Percentiles rank a stretch among this genome's conserved stretches.
Evolutionary conservation across 1,140 invertebrate genomes (phyloP).

Genomic region (Acromyrmex echinatior): DNA sequence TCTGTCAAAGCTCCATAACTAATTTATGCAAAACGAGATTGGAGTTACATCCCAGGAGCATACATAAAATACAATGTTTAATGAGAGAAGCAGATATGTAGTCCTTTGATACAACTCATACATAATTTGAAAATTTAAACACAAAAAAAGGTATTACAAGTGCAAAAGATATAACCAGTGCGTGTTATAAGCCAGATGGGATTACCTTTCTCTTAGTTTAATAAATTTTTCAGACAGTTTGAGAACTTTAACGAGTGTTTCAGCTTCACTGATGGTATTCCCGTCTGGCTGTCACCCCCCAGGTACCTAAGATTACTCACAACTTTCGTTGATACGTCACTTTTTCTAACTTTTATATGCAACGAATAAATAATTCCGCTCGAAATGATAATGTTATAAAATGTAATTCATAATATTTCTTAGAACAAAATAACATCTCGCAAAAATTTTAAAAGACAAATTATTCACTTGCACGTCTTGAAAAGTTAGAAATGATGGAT

Average conservation of each 20-base stretch:
- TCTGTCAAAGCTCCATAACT: neutral
- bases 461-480: neutral
- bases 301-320: neutral
- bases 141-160: neutral
- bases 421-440: neutral
- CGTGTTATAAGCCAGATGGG: no score
- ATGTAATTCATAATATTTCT: neutral
- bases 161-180: neutral
- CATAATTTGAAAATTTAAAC: constrained; percentile 22
- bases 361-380: neutral
- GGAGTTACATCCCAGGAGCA: neutral
- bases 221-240: neutral
- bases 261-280: neutral
- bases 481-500: neutral
- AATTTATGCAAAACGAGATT: constrained; percentile 14
- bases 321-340: neutral
- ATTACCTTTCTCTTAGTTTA: neutral
- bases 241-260: constrained; percentile 11
- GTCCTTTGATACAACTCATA: neutral
- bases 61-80: neutral
- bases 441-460: neutral
- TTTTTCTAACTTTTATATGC: neutral
- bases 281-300: neutral
- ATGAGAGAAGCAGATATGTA: neutral
- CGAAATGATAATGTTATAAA: neutral